Base-by-base conservation (phyloP, 2,113 vertebrate genomes). In the Marcusenius ussheri region DNA sequence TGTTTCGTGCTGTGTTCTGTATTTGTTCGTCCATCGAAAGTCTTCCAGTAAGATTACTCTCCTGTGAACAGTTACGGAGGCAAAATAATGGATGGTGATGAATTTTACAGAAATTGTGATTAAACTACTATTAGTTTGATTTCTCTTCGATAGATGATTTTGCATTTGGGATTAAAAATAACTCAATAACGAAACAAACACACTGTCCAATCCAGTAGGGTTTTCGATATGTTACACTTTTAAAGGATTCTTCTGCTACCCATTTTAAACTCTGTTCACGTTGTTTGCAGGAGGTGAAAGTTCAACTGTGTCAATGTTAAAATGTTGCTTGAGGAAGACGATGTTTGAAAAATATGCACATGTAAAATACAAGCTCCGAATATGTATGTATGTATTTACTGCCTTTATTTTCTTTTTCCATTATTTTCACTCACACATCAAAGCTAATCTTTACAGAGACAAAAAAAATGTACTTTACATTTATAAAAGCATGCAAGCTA, bases 401-500 rank as follows among this genome's bases (percentile, higher is more conserved):
- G 35, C 89, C 90, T 91, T 88, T 90, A 87, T 80, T 84, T 89
- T 91, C 45, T n/a, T 90, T 50, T 87, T 83, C 77, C 56, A 50
- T 90, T 89, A 62, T 89, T 89, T 91, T 47, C 62, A 92, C 92
- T 92, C 93, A 93, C 95, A 94, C 95, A 94, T 95, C 94, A 94
- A 95, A 93, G 94, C 93, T 94, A 92, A 93, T 95, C 93, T 95
- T 95, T 94, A 94, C 93, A 92, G 50, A 21, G 45, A 83, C 35
- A 45, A 62, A 58, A 35, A 84, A 94, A 95, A 95, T 94, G 95
- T 95, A 95, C 95, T 96, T 96, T 95, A 94, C 94, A 94, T 95
- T 95, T 94, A 94, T 96, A 94, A 95, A 94, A 94, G 96, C 96
- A 96, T 96, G 96, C 95, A 94, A 96, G 94, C 94, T 93, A 94